Evolutionary conservation across 1,140 invertebrate species (phyloP).

Genomic region (Macrocentrus cingulum): DNA sequence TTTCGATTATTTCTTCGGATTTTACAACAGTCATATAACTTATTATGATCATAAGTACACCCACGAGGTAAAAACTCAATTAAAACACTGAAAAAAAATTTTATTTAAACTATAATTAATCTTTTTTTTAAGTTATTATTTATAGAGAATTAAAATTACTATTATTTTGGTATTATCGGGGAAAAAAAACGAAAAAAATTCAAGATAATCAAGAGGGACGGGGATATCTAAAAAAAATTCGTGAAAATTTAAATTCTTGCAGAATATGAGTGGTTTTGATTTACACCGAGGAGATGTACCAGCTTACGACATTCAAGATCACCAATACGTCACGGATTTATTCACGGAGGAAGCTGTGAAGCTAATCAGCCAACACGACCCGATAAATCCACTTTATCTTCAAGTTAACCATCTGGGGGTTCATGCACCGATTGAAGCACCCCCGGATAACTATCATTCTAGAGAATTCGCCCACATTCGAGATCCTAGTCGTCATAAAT

Average conservation of each 20-base stretch:
- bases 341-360: constrained; percentile 67
- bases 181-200: too few relatives aligned
- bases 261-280: constrained; percentile 61
- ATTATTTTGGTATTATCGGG: too few relatives aligned
- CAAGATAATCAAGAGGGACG: not conserved
- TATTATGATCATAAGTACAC: constrained; percentile 66
- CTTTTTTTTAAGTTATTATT: too few relatives aligned
- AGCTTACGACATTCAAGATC: constrained; percentile 65
- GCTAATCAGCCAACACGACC: constrained; percentile 64
- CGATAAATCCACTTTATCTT: constrained; percentile 64
- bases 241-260: constrained; percentile 7
- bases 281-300: constrained; percentile 60
- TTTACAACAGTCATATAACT: constrained; percentile 65
- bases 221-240: not conserved
- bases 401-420: constrained; percentile 64
- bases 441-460: constrained; percentile 44
- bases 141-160: too few relatives aligned
- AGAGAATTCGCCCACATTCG: constrained; percentile 74
- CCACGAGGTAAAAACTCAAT: constrained; percentile 42
- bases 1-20: constrained; percentile 69
- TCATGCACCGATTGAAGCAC: constrained; percentile 74
- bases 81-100: too few relatives aligned
- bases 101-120: too few relatives aligned
- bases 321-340: constrained; percentile 70
- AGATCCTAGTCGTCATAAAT: constrained; percentile 71